Percentiles rank a stretch among this genome's conserved stretches.
Evolutionary conservation across 1,140 invertebrate species (phyloP).

Genomic region (Nephila pilipes): DNA sequence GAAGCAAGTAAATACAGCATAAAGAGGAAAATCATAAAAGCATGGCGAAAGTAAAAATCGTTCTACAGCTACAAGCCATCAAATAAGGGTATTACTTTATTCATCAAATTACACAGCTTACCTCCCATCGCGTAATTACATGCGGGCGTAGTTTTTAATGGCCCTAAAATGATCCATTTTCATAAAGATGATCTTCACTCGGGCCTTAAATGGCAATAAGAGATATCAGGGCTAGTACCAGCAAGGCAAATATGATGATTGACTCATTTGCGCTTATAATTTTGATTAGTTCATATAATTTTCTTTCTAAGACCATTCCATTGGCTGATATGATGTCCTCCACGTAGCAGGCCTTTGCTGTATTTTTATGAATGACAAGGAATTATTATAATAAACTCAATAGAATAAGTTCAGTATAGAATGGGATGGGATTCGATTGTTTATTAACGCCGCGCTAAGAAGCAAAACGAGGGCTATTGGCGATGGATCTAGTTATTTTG

Average conservation of each 20-base stretch:
- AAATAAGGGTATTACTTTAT: background rate
- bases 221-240: background rate
- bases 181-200: background rate
- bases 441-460: too few relatives aligned
- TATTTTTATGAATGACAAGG: too few relatives aligned
- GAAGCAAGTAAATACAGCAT: background rate
- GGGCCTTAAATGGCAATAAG: background rate
- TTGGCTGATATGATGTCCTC: too few relatives aligned
- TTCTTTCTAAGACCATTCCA: too few relatives aligned
- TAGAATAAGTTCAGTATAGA: too few relatives aligned
- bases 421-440: too few relatives aligned
- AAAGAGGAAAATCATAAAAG: background rate
- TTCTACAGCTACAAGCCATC: background rate
- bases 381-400: too few relatives aligned
- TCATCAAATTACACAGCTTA: background rate
- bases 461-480: too few relatives aligned
- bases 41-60: background rate
- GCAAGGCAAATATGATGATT: background rate
- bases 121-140: constrained; percentile 6
- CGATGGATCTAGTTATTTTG: too few relatives aligned
- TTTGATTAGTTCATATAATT: too few relatives aligned
- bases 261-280: too few relatives aligned
- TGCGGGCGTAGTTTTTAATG: background rate
- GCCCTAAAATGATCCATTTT: background rate
- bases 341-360: too few relatives aligned